Conservation (phyloP, 2,113 vertebrate species). For the Lates calcarifer region DNA sequence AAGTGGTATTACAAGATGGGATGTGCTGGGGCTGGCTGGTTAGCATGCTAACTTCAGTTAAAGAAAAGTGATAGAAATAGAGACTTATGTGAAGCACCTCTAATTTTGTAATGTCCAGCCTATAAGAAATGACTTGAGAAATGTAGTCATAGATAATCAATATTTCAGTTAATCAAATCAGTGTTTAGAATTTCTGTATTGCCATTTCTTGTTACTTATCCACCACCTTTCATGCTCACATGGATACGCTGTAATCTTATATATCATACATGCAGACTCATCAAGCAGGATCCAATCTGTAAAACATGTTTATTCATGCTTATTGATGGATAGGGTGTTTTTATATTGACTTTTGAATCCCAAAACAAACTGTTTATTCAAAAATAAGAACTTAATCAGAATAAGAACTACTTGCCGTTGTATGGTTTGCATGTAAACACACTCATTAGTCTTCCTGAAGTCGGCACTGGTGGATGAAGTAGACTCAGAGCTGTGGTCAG, state of each 20-base stretch:
- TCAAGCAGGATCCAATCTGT: not conserved
- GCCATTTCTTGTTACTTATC: not conserved
- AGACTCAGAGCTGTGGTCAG: constrained; percentile 46
- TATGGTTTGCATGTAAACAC: constrained; percentile 39
- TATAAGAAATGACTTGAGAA: too few relatives aligned
- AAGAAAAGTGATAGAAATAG: too few relatives aligned
- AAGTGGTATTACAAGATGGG: too few relatives aligned
- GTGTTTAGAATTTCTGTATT: not conserved
- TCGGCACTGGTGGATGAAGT: constrained; percentile 51
- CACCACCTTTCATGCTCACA: not conserved
- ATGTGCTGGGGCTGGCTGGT: too few relatives aligned
- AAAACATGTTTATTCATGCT: not conserved
- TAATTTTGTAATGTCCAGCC: too few relatives aligned
- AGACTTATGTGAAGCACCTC: too few relatives aligned
- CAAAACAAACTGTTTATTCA: not conserved
- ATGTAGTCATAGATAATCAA: too few relatives aligned
- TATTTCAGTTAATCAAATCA: too few relatives aligned
- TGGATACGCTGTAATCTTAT: not conserved
- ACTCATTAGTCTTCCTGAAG: constrained; percentile 39
- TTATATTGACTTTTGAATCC: constrained; percentile 10
- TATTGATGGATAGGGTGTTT: constrained; percentile 1
- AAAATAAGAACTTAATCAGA: constrained; percentile 21
- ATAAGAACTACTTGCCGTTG: not conserved
- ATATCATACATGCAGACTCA: not conserved
- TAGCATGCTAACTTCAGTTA: too few relatives aligned